Percentiles rank a stretch among this genome's conserved stretches.
phyloP scores from a whole-genome alignment of 92 coral and sea anemone genomes.

The Meandrina meandrites region DNA sequence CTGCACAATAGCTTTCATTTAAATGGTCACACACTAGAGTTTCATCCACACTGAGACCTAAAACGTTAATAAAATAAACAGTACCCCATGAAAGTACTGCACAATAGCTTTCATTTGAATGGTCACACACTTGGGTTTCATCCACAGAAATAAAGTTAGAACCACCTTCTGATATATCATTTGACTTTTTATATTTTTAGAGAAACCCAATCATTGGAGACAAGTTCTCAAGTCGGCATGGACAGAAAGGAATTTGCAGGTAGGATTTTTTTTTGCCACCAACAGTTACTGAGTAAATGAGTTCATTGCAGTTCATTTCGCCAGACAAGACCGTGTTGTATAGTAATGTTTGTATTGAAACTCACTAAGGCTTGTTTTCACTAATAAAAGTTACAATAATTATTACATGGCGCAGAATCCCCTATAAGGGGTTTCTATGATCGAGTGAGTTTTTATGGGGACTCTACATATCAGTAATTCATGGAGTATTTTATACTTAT shows the following conservation, averaged over 20 bases:
- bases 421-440: not conserved
- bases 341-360: not conserved
- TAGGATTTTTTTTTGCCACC: slow-evolving; percentile 4
- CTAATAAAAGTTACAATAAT: too few species aligned
- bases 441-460: not conserved
- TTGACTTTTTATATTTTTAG: slow-evolving; percentile 31
- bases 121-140: not conserved
- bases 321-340: not conserved
- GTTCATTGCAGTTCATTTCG: not conserved
- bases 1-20: not conserved
- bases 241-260: slow-evolving; percentile 99
- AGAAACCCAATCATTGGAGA: slow-evolving; percentile 99
- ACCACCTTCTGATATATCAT: not conserved
- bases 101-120: not conserved
- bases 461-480: not conserved
- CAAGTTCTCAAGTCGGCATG: slow-evolving; percentile 99
- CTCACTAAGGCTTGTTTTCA: not conserved
- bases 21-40: not conserved
- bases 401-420: not conserved
- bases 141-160: too few species aligned
- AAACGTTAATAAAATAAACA: too few species aligned
- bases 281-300: too few species aligned
- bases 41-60: too few species aligned
- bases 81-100: not conserved
- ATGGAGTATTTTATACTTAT: not conserved